Percentiles rank a stretch among this genome's conserved stretches.
phyloP scores from a whole-genome alignment of 2,113 vertebrate species.

The Ciconia stormi region DNA sequence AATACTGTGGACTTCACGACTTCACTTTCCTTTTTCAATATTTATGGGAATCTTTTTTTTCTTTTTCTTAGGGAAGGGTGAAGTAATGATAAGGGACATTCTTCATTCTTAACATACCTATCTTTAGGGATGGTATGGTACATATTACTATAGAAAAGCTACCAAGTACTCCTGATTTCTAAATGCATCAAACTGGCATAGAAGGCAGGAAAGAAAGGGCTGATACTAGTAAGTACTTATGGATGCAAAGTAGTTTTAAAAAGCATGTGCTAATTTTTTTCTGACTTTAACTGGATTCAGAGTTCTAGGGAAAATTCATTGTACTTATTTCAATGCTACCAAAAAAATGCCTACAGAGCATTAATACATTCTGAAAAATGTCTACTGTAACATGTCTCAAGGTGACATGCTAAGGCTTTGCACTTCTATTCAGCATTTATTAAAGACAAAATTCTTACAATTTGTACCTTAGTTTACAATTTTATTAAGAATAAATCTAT shows the following conservation, averaged over 20 bases:
- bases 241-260: neutral
- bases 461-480: neutral
- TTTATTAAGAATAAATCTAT: neutral
- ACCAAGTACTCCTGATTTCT: neutral
- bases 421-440: neutral
- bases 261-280: neutral
- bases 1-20: neutral
- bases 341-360: neutral
- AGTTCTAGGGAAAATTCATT: neutral
- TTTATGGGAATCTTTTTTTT: neutral
- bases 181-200: neutral
- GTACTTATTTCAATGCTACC: neutral
- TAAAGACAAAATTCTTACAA: neutral
- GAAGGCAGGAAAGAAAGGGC: neutral
- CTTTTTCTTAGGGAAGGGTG: neutral
- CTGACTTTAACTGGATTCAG: neutral
- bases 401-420: neutral
- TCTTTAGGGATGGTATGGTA: neutral
- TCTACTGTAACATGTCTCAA: neutral
- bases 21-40: neutral
- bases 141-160: neutral
- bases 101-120: neutral
- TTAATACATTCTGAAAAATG: neutral
- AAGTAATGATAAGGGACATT: neutral
- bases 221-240: neutral